Base-by-base conservation (phyloP, 2,888 invertebrate species). In the Pachymerium ferrugineum region DNA sequence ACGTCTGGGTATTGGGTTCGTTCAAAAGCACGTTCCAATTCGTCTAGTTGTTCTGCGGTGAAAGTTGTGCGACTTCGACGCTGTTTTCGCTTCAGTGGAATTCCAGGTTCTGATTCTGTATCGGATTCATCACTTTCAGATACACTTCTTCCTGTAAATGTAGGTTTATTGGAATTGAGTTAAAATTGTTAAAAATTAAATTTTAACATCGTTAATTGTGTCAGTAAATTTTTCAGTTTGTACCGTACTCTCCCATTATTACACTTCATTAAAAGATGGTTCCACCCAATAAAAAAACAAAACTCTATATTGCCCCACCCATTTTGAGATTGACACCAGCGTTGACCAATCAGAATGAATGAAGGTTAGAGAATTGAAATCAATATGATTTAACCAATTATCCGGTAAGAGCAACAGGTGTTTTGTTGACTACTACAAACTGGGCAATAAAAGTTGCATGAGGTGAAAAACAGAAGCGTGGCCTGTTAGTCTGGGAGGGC, bases 1-100 rank as follows among this genome's bases (percentile, higher is more conserved):
- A 96, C 94, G 80, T 97, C 96, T 0, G 97, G 97, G 81, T 97
- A 97, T 81, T 96, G 96, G 0, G 96, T 96, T 70, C 94, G 86
- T 79, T 92, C 92, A 83, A 97, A 97, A 0, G 95, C 94, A 76
- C 91, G 87, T 82, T 97, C 97, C 76, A 97, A 83, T 75, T 94
- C 94, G 79, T 95, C 94, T 77, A 96, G 82, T 81, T 97, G 96
- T 79, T 94, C 92, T 0, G 94, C 94, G 0, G 94, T 93, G 84
- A 97, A 97, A 1, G 96, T 96, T 25, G 97, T 97, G 25, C 97
- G 86, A 73, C 94, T 94, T 8, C 97, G 86, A 0, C 97, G 86
- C 80, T 95, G 94, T 80, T 96, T 96, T 31, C 95, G 86, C 82
- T 94, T 95, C 78, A 96, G 82, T 0, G 92, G 91, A 76, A 95